phyloP scores from a whole-genome alignment of 2,113 vertebrate genomes.

The Malaclemys terrapin region DNA sequence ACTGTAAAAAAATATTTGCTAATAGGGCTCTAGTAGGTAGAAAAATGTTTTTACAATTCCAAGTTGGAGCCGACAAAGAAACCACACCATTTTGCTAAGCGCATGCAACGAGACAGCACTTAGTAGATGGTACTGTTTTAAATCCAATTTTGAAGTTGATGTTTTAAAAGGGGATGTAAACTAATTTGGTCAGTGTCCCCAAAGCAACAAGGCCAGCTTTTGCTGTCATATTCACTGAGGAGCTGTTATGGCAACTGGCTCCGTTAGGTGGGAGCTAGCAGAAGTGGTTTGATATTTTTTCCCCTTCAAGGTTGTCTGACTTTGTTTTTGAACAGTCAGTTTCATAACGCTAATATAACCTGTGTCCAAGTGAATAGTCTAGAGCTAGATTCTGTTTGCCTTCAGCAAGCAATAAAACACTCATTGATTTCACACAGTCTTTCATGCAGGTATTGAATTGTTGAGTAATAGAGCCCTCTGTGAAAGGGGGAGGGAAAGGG shows the following conservation, averaged over 20 bases:
- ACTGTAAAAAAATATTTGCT: slow-evolving; percentile 8
- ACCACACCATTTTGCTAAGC: slow-evolving; percentile 10
- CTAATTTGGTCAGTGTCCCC: slow-evolving; percentile 5
- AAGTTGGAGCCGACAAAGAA: background rate
- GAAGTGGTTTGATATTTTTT: background rate
- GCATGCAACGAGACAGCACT: background rate
- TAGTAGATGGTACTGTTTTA: slow-evolving; percentile 7
- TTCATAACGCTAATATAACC: background rate
- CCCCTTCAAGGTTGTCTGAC: background rate
- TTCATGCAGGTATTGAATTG: background rate
- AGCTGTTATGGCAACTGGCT: background rate
- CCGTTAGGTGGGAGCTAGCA: background rate
- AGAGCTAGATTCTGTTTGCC: background rate
- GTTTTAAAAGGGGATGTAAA: background rate
- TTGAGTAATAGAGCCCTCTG: background rate
- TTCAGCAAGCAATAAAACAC: background rate
- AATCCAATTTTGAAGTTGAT: background rate
- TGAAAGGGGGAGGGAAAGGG: background rate
- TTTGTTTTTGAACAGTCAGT: background rate
- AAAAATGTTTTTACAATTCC: background rate
- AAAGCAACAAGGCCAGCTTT: slow-evolving; percentile 22
- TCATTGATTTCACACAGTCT: background rate
- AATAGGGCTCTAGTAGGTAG: slow-evolving; percentile 3
- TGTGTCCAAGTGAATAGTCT: background rate
- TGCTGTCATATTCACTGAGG: background rate